phyloP scores from a whole-genome alignment of 1,140 invertebrate species.

The Drosophila mayri region DNA sequence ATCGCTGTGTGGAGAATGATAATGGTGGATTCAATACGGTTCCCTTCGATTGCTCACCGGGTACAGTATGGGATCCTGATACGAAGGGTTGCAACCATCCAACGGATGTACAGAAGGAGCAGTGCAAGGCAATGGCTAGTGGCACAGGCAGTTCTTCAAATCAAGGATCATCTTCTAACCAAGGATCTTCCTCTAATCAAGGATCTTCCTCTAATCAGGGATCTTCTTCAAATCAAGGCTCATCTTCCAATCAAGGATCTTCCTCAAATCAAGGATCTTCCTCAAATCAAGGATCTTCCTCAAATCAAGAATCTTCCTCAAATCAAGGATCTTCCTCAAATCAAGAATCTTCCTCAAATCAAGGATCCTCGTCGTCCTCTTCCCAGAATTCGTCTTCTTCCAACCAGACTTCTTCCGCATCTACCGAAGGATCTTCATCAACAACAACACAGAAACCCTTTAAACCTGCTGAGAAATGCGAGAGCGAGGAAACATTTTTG shows the following conservation, averaged over 20 bases:
- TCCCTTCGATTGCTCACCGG: conserved; percentile 88
- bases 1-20: conserved; percentile 88
- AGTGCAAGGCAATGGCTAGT: conserved; percentile 86
- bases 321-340: conserved; percentile 31
- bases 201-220: not conserved
- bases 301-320: conserved; percentile 50
- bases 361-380: conserved; percentile 33
- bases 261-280: not conserved
- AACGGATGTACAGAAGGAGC: conserved; percentile 87
- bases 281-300: conserved; percentile 48
- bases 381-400: conserved; percentile 45
- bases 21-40: conserved; percentile 86
- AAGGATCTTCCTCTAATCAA: conserved; percentile 50
- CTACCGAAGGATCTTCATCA: conserved; percentile 35
- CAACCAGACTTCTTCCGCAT: conserved; percentile 39
- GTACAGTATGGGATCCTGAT: conserved; percentile 86
- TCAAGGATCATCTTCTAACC: conserved; percentile 41
- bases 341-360: conserved; percentile 21
- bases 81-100: conserved; percentile 85
- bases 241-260: not conserved
- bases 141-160: conserved; percentile 36
- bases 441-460: conserved; percentile 69
- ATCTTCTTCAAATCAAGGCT: not conserved
- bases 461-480: conserved; percentile 76
- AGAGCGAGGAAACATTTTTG: conserved; percentile 87